A percentile compares a stretch with the other conserved stretches of the same genome.
Conservation (phyloP, 37 sponge, comb jelly and placozoan genomes). For the Oopsacas minuta region DNA sequence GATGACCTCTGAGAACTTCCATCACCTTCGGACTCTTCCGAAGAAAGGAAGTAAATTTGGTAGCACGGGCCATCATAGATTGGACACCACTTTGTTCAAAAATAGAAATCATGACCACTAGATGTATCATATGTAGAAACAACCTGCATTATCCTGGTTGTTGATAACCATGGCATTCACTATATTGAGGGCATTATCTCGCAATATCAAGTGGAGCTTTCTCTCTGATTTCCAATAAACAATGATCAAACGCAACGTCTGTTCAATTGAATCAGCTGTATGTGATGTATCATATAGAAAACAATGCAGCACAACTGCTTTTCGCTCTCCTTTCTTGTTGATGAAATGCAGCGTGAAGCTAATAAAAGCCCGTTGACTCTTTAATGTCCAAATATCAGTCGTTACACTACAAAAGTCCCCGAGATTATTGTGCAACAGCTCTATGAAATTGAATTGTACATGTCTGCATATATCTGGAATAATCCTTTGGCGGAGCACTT, state of each 20-base stretch:
- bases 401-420: not conserved
- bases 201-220: not conserved
- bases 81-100: not conserved
- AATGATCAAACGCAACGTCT: not conserved
- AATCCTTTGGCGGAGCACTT: not conserved
- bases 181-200: not conserved
- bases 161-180: not conserved
- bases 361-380: not conserved
- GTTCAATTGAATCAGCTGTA: not conserved
- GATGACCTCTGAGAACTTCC: not conserved
- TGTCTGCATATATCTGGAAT: not conserved
- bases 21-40: not conserved
- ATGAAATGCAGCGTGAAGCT: not conserved
- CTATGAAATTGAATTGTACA: not conserved
- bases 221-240: not conserved
- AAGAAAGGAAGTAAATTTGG: not conserved
- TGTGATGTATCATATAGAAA: not conserved
- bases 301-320: not conserved
- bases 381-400: not conserved
- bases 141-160: not conserved
- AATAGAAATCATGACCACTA: not conserved
- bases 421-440: not conserved
- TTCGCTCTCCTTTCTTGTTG: not conserved
- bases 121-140: not conserved
- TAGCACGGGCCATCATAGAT: not conserved